Conservation (phyloP, 2,797 vertebrate genomes). For the Cheirogaleus major region DNA sequence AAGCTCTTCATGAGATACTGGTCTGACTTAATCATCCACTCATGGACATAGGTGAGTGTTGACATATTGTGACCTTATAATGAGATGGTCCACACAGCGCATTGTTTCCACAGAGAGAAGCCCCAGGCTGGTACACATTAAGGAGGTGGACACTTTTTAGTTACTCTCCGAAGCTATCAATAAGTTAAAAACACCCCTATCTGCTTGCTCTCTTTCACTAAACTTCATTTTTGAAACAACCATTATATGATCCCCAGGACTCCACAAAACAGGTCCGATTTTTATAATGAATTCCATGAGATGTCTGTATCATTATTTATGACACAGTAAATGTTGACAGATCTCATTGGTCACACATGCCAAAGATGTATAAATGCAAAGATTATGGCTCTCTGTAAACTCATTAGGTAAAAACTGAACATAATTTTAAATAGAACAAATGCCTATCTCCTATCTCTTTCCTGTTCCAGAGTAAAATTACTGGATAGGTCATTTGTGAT, state of each 20-base stretch:
- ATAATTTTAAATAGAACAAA: background rate
- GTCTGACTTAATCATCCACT: background rate
- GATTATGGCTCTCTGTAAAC: background rate
- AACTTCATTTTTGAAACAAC: conserved; percentile 32
- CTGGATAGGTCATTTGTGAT: background rate
- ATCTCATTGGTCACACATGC: background rate
- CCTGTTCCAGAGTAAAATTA: background rate
- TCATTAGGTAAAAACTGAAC: background rate
- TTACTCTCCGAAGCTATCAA: background rate
- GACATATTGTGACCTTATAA: background rate
- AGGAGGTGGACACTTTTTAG: background rate
- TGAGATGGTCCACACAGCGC: background rate
- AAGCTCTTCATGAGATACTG: background rate
- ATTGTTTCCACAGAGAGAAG: background rate
- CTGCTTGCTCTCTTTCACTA: background rate
- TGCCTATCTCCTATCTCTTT: background rate
- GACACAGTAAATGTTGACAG: background rate
- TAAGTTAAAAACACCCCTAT: background rate
- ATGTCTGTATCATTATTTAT: background rate
- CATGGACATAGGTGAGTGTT: background rate
- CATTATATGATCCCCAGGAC: background rate
- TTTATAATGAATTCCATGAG: background rate
- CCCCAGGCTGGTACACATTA: background rate
- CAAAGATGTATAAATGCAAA: background rate
- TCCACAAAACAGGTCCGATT: background rate